These are phyloP conservation scores for Neoitamus cyanurus DNA, from an alignment of 2,888 invertebrate species.

Conservation along the genomic window DNA sequence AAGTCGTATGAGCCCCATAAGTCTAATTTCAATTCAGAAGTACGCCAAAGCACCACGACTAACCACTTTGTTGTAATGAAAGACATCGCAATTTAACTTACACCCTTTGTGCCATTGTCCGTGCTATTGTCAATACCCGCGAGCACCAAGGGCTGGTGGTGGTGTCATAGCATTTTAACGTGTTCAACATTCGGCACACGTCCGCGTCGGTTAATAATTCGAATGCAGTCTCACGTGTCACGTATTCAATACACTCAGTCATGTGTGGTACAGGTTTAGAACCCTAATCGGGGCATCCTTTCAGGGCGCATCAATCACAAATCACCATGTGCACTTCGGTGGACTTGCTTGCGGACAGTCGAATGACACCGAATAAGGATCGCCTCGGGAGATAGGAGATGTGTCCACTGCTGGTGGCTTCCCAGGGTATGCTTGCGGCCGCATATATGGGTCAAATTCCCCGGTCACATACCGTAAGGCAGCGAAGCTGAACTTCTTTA, in stretches of 20 bases:
- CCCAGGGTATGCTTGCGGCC: background rate
- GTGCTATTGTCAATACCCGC: background rate
- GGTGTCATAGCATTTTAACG: background rate
- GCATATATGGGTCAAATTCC: background rate
- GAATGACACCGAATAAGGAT: background rate
- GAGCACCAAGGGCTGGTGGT: background rate
- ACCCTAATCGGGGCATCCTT: background rate
- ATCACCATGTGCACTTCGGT: background rate
- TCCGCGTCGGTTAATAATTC: slow-evolving; percentile 19
- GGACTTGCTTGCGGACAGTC: too few relatives aligned
- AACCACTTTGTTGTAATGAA: background rate
- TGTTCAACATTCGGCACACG: background rate
- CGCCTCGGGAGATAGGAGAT: background rate
- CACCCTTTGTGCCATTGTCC: background rate
- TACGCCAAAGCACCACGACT: too few relatives aligned
- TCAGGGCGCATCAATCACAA: slow-evolving; percentile 8
- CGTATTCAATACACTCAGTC: slow-evolving; percentile 35
- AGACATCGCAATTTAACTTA: background rate
- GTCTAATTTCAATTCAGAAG: too few relatives aligned
- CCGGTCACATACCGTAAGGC: background rate
- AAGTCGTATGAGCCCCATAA: too few relatives aligned
- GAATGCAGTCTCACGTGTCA: slow-evolving; percentile 4
- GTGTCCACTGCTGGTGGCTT: background rate
- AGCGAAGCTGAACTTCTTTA: background rate
- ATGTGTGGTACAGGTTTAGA: background rate